These are phyloP conservation scores for Chesias legatella DNA, from an alignment of 2,888 invertebrate species.

Conservation along the genomic window DNA sequence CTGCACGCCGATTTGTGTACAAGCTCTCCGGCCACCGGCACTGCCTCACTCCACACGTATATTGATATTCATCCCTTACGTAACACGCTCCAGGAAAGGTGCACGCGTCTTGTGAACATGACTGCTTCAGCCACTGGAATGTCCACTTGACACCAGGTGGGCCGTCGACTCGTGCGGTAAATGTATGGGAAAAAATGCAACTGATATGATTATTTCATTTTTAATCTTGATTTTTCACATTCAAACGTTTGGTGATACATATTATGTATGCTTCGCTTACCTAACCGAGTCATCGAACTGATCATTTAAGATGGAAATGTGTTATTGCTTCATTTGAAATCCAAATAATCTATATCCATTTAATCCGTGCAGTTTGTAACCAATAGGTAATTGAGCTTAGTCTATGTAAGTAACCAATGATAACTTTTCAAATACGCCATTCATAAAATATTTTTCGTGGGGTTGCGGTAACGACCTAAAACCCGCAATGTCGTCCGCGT, in stretches of 20 bases:
- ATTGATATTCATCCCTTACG: constrained; percentile 38
- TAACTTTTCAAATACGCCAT: constrained; percentile 15
- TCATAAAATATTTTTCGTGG: constrained; percentile 16
- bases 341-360: too few relatives aligned
- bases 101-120: constrained; percentile 6
- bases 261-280: constrained; percentile 5
- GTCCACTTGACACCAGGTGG: too few relatives aligned
- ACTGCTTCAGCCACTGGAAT: too few relatives aligned
- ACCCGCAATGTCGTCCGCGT: too few relatives aligned
- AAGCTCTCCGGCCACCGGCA: constrained; percentile 22
- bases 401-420: constrained; percentile 10
- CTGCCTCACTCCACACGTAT: constrained; percentile 33
- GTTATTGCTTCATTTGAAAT: too few relatives aligned
- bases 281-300: constrained; percentile 1
- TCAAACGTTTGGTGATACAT: too few relatives aligned
- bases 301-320: constrained; percentile 8
- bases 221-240: too few relatives aligned
- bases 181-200: too few relatives aligned
- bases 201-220: too few relatives aligned
- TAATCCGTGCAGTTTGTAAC: too few relatives aligned
- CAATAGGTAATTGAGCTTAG: constrained; percentile 1
- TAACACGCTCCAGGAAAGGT: constrained; percentile 21
- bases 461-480: neutral
- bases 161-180: too few relatives aligned
- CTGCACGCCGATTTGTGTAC: constrained; percentile 51